Base-by-base conservation (phyloP, 2,888 invertebrate species). In the Platycheirus albimanus region DNA sequence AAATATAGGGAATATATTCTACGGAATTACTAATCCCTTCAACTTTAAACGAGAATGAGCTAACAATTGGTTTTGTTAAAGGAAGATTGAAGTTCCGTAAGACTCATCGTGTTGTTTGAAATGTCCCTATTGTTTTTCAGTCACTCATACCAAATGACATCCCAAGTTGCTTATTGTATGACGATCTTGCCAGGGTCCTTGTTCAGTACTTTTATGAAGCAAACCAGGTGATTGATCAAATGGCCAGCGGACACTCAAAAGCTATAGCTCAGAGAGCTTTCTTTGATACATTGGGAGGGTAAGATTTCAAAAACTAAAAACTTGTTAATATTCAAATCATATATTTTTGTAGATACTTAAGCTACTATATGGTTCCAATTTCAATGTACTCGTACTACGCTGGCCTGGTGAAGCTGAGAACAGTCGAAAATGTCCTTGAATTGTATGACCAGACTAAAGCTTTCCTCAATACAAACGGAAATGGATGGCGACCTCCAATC, bases 381-480 rank as follows among this genome's bases (percentile, higher is more conserved):
- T 86, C 88, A 0, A 90, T 89, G 74, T 87, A 87, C 3, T 91
- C 91, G 3, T 91, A 85, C 75, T 91, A 91, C 49, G 89, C 89
- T 1, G 91, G 91, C 0, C 83, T 87, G 2, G 75, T 89, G 0
- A 87, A 88, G 7, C 75, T 89, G 0, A 86, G 81, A 67, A 87
- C 88, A 0, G 86, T 88, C 13, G 72, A 88, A 69, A 87, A 87
- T 38, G 70, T 91, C 38, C 71, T 86, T 13, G 80, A 84, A 2
- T 78, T 91, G 0, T 88, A 87, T 69, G 85, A 86, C 1, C 87
- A 90, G 71, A 89, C 89, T 36, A 88, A 87, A 75, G 28, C 70
- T 1, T 85, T 86, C 20, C 86, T 90, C 8, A 91, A 91, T 71
- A 91, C 91, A 1, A 89, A 91, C 72, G 91, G 91, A 11, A 90